Percentiles rank a stretch among this genome's conserved stretches.
These are phyloP conservation scores for Erebia palarica DNA, from an alignment of 2,888 invertebrate species.

Conservation along the genomic window DNA sequence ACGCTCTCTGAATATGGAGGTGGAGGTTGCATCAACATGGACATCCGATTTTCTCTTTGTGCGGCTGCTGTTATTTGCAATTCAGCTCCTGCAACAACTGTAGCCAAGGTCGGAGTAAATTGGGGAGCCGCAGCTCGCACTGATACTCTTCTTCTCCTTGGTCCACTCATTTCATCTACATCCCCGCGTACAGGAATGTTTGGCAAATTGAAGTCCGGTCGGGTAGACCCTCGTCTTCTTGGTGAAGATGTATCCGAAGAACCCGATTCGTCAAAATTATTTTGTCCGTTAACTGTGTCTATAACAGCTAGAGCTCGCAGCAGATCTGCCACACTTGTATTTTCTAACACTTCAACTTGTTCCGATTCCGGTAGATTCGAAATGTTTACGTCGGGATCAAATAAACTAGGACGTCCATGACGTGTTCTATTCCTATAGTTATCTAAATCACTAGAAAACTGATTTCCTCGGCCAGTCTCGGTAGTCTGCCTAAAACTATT, in stretches of 20 bases:
- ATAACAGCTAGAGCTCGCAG: constrained; percentile 89
- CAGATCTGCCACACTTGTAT: constrained; percentile 92
- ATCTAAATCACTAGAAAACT: constrained; percentile 62
- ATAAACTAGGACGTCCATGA: constrained; percentile 72
- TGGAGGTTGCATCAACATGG: constrained; percentile 72
- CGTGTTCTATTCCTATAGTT: constrained; percentile 68
- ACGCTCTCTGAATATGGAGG: constrained; percentile 69
- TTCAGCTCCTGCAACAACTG: constrained; percentile 74
- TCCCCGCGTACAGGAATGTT: constrained; percentile 54
- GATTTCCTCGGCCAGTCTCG: constrained; percentile 49
- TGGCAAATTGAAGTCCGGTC: constrained; percentile 62
- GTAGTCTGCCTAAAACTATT: constrained; percentile 52
- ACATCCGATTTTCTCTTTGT: constrained; percentile 72
- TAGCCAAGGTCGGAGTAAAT: constrained; percentile 74
- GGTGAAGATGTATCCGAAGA: constrained; percentile 44
- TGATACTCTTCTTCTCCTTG: constrained; percentile 69
- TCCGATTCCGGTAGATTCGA: constrained; percentile 66
- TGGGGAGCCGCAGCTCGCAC: constrained; percentile 70
- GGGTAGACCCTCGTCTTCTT: constrained; percentile 64
- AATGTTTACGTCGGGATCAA: constrained; percentile 72
- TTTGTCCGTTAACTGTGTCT: constrained; percentile 62
- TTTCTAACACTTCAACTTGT: constrained; percentile 86
- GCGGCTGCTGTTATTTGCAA: constrained; percentile 71
- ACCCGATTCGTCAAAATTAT: constrained; percentile 37
- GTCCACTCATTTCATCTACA: constrained; percentile 60